Base-by-base conservation (phyloP, 2,797 vertebrate species). In the Tympanoctomys barrerae region DNA sequence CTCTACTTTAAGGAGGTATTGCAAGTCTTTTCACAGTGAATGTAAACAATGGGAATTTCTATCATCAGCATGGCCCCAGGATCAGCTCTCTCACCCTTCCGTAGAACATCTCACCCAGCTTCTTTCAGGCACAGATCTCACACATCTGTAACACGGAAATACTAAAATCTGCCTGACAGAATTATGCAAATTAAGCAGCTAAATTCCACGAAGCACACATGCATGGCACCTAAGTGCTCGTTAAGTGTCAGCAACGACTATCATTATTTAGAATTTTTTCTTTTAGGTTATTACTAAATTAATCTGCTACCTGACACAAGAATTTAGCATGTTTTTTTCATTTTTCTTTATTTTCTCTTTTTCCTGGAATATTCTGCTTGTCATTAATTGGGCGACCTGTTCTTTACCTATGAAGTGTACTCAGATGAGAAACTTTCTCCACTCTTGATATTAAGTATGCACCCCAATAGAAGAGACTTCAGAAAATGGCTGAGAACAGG, bases 301-400 rank as follows among this genome's bases (percentile, higher is more conserved):
- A 91, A 57, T 89, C 61, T 84, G 57, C 5, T 79, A 62, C 39
- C 18, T 71, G 26, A 82, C 78, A 66, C 8, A 94, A 92, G 68
- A 95, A 90, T 90, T 94, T 54, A 96, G 70, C 78, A 96, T 87
- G 71, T 78, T 70, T 26, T 97, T 54, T 90, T 87, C 1, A 94
- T 21, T 89, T 90, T 57, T 92, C 28, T 92, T 93, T 80, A 90
- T 71, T 94, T 88, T 91, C 59, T 95, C 52, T 39, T 83, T 39
- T 91, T 49, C 89, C 42, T 88, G 8, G 71, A 95, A 79, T 85
- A 92, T 87, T 78, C 78, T 89, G 52, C 49, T 82, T 90, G 68
- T 86, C 64, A 89, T 61, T 85, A 93, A 79, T 8, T 54, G 89
- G 59, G 49, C 31, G 88, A 62, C 4, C 36, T 90, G 59, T 49